Percentiles rank a stretch among this genome's conserved stretches.
phyloP scores from a whole-genome alignment of 2,113 vertebrate genomes.

The Hippolais icterina region DNA sequence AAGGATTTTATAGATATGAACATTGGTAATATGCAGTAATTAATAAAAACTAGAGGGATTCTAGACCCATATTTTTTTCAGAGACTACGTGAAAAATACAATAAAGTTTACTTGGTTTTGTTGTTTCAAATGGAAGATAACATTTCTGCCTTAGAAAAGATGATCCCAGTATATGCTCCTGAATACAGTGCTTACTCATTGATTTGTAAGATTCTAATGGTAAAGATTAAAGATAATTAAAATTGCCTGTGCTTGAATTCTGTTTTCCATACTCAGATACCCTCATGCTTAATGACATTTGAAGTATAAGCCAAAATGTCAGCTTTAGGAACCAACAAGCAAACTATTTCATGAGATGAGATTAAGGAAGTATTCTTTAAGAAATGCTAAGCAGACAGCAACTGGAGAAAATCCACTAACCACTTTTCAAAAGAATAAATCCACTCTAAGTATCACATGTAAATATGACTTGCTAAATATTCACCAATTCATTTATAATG shows the following conservation, averaged over 20 bases:
- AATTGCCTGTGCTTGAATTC: neutral
- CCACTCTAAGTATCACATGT: neutral
- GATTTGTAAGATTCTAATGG: neutral
- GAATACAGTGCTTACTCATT: neutral
- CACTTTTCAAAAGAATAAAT: neutral
- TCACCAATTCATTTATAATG: neutral
- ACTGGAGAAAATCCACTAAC: neutral
- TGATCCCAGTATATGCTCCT: fast-evolving
- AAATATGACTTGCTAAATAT: neutral
- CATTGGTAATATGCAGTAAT: neutral
- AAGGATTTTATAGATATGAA: neutral
- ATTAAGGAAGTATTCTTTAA: neutral
- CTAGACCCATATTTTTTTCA: neutral
- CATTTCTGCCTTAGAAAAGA: neutral
- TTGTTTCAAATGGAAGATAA: neutral
- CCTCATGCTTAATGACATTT: neutral
- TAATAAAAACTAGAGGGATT: neutral
- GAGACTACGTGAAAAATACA: neutral
- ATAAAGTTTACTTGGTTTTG: neutral
- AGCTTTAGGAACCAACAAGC: neutral
- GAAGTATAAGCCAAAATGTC: neutral
- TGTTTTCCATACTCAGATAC: neutral
- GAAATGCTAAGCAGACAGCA: neutral
- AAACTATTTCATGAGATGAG: neutral
- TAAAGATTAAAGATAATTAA: neutral